Conservation (phyloP, 2,113 vertebrate species). For the Carassius auratus region DNA sequence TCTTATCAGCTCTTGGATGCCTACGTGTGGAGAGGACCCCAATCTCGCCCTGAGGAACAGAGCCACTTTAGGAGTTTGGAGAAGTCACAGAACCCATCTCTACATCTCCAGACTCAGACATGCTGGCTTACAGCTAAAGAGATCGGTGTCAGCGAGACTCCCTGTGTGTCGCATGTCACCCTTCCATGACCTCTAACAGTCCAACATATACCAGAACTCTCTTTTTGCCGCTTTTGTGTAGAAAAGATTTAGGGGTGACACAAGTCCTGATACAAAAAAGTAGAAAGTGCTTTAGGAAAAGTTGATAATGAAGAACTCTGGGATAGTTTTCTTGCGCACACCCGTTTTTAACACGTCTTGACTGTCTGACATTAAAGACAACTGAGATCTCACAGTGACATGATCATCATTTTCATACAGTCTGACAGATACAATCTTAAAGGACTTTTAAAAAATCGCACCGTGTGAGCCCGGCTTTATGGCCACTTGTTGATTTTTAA, state of each 20-base stretch:
- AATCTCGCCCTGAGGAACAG: slow-evolving; percentile 26
- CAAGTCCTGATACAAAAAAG: not conserved
- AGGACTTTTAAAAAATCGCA: too few relatives aligned
- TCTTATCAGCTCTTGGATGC: slow-evolving; percentile 53
- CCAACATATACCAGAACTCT: slow-evolving; percentile 1
- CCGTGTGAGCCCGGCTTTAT: not conserved
- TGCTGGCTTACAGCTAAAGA: slow-evolving; percentile 30
- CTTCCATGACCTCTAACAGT: not conserved
- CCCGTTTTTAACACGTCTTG: too few relatives aligned
- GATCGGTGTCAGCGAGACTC: slow-evolving; percentile 21
- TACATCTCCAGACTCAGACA: slow-evolving; percentile 21
- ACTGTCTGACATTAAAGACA: too few relatives aligned
- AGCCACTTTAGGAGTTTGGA: slow-evolving; percentile 29
- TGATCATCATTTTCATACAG: too few relatives aligned
- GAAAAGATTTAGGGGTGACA: not conserved
- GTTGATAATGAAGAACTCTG: too few relatives aligned
- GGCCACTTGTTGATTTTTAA: slow-evolving; percentile 43
- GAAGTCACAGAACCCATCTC: slow-evolving; percentile 24
- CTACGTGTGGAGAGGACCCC: slow-evolving; percentile 27
- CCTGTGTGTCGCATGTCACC: slow-evolving; percentile 24
- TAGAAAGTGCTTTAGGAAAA: not conserved
- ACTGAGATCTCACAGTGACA: too few relatives aligned
- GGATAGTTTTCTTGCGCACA: too few relatives aligned
- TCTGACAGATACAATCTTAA: too few relatives aligned
- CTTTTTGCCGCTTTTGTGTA: not conserved